Conservation (phyloP, 2,888 invertebrate genomes). For the Oxyteleia sp. region DNA sequence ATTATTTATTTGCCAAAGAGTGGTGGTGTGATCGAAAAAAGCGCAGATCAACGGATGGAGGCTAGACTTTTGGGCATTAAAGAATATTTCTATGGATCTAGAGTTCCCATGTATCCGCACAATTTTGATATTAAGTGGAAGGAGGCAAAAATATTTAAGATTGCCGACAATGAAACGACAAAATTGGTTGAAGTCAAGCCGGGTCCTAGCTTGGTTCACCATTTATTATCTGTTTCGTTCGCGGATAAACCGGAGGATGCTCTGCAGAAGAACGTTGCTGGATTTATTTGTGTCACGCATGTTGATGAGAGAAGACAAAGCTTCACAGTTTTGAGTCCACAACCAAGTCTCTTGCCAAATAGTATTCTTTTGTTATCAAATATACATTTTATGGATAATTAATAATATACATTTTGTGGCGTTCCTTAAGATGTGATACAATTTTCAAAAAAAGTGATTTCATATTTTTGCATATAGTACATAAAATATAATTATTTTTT, state of each 20-base stretch:
- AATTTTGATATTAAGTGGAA: constrained; percentile 97
- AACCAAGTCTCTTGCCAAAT: constrained; percentile 97
- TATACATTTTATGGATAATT: constrained; percentile 98
- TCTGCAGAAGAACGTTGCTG: constrained; percentile 95
- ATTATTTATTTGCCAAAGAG: constrained; percentile 97
- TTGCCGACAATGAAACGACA: constrained; percentile 96
- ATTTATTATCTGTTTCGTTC: constrained; percentile 96
- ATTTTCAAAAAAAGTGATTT: no score
- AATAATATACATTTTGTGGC: no score
- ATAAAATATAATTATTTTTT: no score
- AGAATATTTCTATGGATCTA: constrained; percentile 98
- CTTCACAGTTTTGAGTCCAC: constrained; percentile 96
- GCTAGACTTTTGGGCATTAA: constrained; percentile 93
- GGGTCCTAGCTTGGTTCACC: constrained; percentile 93
- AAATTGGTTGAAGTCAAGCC: constrained; percentile 95
- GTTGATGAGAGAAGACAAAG: constrained; percentile 96
- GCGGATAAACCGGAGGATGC: constrained; percentile 94
- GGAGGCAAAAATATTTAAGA: constrained; percentile 97
- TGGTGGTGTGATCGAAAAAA: constrained; percentile 98
- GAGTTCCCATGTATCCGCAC: constrained; percentile 95
- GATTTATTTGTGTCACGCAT: constrained; percentile 96
- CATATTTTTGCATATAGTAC: no score
- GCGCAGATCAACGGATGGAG: constrained; percentile 91
- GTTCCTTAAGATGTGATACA: no score
- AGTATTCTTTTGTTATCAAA: constrained; percentile 96